Evolutionary conservation across 2,113 vertebrate genomes (phyloP).

Genomic region (Panthera leo): DNA sequence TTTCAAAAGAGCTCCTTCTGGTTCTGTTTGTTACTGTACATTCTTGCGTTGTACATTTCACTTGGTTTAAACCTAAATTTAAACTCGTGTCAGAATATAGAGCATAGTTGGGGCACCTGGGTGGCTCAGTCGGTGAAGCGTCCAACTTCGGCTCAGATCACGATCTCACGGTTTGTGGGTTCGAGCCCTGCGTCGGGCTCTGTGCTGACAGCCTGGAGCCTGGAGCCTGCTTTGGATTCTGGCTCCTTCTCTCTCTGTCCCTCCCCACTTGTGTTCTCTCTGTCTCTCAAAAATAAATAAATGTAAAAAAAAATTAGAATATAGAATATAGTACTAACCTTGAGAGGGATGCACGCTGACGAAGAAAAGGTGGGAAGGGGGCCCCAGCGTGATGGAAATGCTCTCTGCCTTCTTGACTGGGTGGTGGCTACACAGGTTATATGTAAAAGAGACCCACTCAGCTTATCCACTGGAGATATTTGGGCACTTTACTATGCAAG

Average conservation of each 20-base stretch:
- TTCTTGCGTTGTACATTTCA: neutral
- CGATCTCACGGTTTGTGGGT: too few species aligned
- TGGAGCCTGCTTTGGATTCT: too few species aligned
- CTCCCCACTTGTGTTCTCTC: too few species aligned
- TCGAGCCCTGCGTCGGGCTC: too few species aligned
- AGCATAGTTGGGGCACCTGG: neutral
- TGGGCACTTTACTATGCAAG: neutral
- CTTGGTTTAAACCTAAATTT: neutral
- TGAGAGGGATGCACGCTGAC: neutral
- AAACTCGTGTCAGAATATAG: neutral
- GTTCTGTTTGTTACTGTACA: neutral
- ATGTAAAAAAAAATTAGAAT: too few species aligned
- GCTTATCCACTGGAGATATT: neutral
- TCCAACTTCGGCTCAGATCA: too few species aligned
- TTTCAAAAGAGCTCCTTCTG: neutral
- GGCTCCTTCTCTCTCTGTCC: too few species aligned
- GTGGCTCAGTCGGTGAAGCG: too few species aligned
- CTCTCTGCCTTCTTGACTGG: neutral
- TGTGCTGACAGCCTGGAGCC: too few species aligned
- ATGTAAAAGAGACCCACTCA: too few species aligned
- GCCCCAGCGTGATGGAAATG: neutral
- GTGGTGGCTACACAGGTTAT: rapidly evolving
- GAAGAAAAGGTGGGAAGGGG: too few species aligned
- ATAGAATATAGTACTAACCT: neutral
- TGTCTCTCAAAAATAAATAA: too few species aligned